Conservation (phyloP, 2,888 invertebrate genomes). For the Rhabditoides inermis region DNA sequence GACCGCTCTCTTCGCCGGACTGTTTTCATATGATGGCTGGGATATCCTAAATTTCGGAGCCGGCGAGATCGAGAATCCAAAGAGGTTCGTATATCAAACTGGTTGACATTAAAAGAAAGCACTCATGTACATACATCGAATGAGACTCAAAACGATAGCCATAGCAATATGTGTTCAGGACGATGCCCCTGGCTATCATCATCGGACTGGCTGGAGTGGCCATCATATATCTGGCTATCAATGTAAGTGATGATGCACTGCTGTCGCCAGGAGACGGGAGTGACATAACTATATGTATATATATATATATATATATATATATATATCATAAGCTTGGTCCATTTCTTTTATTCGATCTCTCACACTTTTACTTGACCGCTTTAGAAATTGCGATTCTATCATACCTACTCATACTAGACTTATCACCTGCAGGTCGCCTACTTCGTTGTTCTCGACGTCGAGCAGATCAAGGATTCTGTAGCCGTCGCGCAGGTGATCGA, state of each 20-base stretch:
- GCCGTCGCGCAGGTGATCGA: constrained; percentile 41
- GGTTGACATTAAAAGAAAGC: neutral
- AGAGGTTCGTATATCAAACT: constrained; percentile 14
- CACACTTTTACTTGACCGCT: too few relatives aligned
- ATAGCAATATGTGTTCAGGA: constrained; percentile 16
- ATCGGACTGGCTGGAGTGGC: constrained; percentile 45
- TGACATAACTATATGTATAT: too few relatives aligned
- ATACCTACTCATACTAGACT: too few relatives aligned
- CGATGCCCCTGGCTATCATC: constrained; percentile 46
- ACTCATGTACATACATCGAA: neutral
- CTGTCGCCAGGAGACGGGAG: too few relatives aligned
- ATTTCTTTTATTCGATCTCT: too few relatives aligned
- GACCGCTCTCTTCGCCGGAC: constrained; percentile 41
- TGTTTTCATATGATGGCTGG: constrained; percentile 46
- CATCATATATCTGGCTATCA: constrained; percentile 39
- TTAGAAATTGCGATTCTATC: too few relatives aligned
- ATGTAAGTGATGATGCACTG: too few relatives aligned
- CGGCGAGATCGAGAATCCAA: constrained; percentile 47
- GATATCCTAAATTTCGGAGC: constrained; percentile 50
- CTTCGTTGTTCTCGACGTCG: constrained; percentile 34
- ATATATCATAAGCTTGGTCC: too few relatives aligned
- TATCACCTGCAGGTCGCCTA: too few relatives aligned
- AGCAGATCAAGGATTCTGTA: constrained; percentile 22
- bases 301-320: too few relatives aligned
- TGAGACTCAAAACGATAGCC: neutral